Conservation (phyloP, 2,797 vertebrate genomes). For the Pterois miles region DNA sequence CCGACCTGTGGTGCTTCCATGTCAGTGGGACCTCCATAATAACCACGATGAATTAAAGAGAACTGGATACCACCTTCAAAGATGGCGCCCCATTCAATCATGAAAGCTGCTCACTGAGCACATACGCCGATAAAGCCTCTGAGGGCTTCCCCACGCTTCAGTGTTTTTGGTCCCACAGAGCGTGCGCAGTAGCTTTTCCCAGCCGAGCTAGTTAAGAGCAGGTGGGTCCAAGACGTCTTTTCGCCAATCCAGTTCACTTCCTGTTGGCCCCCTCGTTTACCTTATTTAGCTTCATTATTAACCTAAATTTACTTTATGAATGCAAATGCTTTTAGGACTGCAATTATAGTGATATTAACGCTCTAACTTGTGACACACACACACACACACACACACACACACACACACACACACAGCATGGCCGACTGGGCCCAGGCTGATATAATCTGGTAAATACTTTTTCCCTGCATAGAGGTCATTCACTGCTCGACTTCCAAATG, state of each 20-base stretch:
- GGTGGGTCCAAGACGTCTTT: not conserved
- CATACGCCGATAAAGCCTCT: too few species aligned
- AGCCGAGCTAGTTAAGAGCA: not conserved
- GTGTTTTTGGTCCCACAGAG: too few species aligned
- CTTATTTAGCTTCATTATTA: not conserved
- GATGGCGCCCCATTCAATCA: not conserved
- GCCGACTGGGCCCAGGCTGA: constrained; percentile 33
- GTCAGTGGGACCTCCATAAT: too few species aligned
- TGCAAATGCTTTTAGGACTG: not conserved
- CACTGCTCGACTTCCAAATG: constrained; percentile 34
- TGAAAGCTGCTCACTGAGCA: not conserved
- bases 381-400: not conserved
- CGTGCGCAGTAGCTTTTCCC: not conserved
- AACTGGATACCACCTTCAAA: not conserved
- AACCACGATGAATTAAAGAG: too few species aligned
- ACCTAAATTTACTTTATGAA: not conserved
- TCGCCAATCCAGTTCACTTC: not conserved
- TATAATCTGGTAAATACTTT: constrained; percentile 50
- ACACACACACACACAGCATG: not conserved
- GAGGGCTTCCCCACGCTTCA: not conserved
- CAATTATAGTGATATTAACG: not conserved
- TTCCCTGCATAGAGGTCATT: constrained; percentile 44
- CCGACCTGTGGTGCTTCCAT: too few species aligned
- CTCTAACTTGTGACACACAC: not conserved
- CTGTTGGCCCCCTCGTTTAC: not conserved